Evolutionary conservation across 2,113 vertebrate genomes (phyloP), one percentile per base, ranked within the genome.

Genomic region (Pedionomus torquatus): DNA sequence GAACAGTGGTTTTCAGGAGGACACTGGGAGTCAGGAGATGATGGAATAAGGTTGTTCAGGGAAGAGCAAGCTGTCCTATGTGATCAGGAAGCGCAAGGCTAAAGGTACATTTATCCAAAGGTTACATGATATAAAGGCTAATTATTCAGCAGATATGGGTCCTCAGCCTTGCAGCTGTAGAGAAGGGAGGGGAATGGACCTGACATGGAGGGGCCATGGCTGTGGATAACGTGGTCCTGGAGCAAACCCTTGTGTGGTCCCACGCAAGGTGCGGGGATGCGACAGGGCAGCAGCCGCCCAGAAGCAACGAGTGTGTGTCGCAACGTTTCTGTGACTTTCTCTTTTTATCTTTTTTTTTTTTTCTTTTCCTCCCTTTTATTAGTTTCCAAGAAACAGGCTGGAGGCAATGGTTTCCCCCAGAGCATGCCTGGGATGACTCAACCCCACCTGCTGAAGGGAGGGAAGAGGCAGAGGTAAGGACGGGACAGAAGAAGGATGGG

Each of bases 341-440:
- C 46, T 54, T 89, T 89, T 61, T 55, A 7, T 28, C 35, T 23
- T 33, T 72, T 65, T n/a, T 35, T 48, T 26, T 23, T 61, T 58
- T 18, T 18, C 28, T 48, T 35, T 17, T 61, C 48, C 17, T 18
- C 13, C 13, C 35, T 70, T 70, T 37, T 18, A 93, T 89, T 91
- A 41, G 91, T 80, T 96, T 97, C 96, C 95, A 93, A 97, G 95
- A 95, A 96, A 91, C 19, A 77, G 89, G 83, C 81, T 96, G 93
- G 86, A 97, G 94, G 94, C 89, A 60, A 89, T 2, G 18, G 35
- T 95, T 96, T 85, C 81, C 81, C 81, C 84, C 75, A 48, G 80
- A 96, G 92, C 96, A 49, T 80, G 92, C 85, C 83, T 44, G 2
- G 83, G 69, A 88, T 97, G 90, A 95, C 84, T 96, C 95, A 95